These are phyloP conservation scores for Trachops cirrhosus DNA, from an alignment of 2,797 vertebrate genomes.

Conservation along the genomic window DNA sequence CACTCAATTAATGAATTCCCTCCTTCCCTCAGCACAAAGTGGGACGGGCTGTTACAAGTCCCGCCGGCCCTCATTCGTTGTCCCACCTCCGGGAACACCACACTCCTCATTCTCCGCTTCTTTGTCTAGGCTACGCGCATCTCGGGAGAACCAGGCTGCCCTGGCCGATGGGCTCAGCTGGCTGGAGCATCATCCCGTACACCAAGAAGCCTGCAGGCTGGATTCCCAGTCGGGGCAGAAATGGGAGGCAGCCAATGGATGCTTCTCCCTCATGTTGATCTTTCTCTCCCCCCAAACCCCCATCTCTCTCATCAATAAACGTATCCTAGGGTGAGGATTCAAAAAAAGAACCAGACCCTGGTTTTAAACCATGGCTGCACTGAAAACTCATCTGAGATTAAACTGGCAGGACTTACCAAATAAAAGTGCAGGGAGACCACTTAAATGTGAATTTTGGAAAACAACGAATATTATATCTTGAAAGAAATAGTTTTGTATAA, in stretches of 20 bases:
- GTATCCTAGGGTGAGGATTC: too few relatives aligned
- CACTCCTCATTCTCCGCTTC: background rate
- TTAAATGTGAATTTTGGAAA: background rate
- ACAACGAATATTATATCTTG: background rate
- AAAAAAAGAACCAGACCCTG: too few relatives aligned
- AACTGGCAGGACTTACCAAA: background rate
- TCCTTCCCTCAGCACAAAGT: background rate
- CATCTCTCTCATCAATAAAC: background rate
- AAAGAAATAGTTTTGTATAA: background rate
- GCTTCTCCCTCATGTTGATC: background rate
- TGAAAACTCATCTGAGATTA: background rate
- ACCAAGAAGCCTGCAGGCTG: background rate
- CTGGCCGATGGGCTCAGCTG: background rate
- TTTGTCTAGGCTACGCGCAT: background rate
- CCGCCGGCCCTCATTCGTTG: background rate
- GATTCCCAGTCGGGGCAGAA: background rate
- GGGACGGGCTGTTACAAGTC: background rate
- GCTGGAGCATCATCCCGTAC: background rate
- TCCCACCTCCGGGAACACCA: background rate
- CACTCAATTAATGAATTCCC: background rate
- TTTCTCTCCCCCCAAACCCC: background rate
- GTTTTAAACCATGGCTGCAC: background rate
- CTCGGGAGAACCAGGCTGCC: background rate
- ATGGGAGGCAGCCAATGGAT: background rate
- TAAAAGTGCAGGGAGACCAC: background rate